Percentiles rank a stretch among this genome's conserved stretches.
Evolutionary conservation across 2,797 vertebrate species (phyloP).

Genomic region (Sebastes iracundus): DNA sequence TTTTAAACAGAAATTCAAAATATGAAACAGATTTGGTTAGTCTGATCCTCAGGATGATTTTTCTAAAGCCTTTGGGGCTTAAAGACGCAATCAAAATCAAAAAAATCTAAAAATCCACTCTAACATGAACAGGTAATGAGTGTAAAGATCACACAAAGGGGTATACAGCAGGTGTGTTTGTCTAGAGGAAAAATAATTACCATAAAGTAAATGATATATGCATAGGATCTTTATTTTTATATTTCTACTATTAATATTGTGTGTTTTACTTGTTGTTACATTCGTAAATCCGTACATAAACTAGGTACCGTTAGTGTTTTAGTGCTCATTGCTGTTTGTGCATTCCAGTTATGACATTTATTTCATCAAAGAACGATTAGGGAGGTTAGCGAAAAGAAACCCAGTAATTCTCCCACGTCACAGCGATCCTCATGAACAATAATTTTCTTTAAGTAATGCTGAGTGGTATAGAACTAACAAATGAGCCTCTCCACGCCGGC

Average conservation of each 20-base stretch:
- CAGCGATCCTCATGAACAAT: slow-evolving; percentile 37
- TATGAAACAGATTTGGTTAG: not conserved
- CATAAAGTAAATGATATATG: not conserved
- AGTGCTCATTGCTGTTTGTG: not conserved
- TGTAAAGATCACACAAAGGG: not conserved
- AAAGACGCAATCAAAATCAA: not conserved
- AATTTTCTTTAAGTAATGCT: slow-evolving; percentile 61
- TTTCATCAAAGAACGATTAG: slow-evolving; percentile 48
- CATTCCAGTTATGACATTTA: slow-evolving; percentile 24
- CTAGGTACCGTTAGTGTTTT: not conserved
- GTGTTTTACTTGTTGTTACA: not conserved
- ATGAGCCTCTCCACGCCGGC: slow-evolving; percentile 46
- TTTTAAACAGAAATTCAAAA: not conserved
- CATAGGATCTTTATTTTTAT: not conserved
- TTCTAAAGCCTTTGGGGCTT: not conserved
- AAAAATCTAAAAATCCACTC: not conserved
- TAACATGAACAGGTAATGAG: not conserved
- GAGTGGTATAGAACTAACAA: slow-evolving; percentile 59
- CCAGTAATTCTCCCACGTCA: slow-evolving; percentile 36
- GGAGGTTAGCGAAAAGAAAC: slow-evolving; percentile 38
- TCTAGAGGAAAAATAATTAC: not conserved
- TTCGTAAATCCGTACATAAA: not conserved
- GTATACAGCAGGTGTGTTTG: not conserved
- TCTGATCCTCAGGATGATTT: not conserved
- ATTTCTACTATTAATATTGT: not conserved